phyloP scores from a whole-genome alignment of 2,888 invertebrate genomes.

The Eristalis tenax region DNA sequence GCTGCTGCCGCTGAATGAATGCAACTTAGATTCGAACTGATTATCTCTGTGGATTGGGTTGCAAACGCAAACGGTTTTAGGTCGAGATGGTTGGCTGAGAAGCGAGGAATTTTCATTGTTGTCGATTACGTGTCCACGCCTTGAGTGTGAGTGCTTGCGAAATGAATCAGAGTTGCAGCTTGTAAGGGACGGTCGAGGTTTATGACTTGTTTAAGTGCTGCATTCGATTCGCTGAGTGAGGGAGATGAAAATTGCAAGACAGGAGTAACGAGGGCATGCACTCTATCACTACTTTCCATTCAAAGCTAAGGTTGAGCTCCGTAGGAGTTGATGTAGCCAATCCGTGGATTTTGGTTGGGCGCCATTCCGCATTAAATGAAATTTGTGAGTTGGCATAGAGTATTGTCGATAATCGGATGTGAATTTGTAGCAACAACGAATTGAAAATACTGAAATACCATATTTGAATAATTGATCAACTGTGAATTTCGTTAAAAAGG shows the following conservation, averaged over 20 bases:
- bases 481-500: no score
- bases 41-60: background rate
- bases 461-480: no score
- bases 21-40: constrained; percentile 17
- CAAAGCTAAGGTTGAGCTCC: no score
- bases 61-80: background rate
- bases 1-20: background rate
- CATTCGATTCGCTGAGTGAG: background rate
- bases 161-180: background rate
- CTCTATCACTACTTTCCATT: no score
- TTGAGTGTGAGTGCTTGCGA: background rate
- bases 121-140: background rate
- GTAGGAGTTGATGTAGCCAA: no score
- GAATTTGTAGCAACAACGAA: no score
- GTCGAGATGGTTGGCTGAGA: background rate
- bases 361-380: no score
- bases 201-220: background rate
- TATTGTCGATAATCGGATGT: no score
- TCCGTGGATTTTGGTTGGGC: no score
- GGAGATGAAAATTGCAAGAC: background rate
- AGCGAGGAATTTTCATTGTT: background rate
- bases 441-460: no score
- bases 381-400: no score
- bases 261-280: no score
- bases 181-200: background rate